Evolutionary conservation across 2,797 vertebrate genomes (phyloP).

Genomic region (Tenualosa ilisha): DNA sequence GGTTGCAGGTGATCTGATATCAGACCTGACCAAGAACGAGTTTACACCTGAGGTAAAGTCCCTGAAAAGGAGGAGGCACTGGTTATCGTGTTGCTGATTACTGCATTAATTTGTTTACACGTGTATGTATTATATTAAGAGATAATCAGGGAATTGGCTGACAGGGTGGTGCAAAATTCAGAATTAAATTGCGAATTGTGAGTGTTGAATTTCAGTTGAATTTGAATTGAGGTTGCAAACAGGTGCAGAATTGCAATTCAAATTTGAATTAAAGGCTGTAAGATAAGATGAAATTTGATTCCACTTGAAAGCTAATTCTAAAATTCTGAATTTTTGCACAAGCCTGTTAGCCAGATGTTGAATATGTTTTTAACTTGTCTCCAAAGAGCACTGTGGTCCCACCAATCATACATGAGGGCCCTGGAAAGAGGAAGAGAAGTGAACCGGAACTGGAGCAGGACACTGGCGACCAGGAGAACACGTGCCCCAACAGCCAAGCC

Average conservation of each 20-base stretch:
- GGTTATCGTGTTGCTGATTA: background rate
- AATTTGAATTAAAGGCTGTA: too few relatives aligned
- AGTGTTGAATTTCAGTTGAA: too few relatives aligned
- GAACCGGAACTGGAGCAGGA: constrained; percentile 35
- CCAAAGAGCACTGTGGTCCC: constrained; percentile 29
- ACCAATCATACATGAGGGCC: constrained; percentile 47
- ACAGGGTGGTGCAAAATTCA: too few relatives aligned
- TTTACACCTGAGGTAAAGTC: constrained; percentile 65
- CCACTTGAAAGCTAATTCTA: too few relatives aligned
- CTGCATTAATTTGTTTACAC: background rate
- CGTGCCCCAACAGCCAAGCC: constrained; percentile 60
- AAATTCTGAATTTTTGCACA: too few relatives aligned
- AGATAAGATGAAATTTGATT: too few relatives aligned
- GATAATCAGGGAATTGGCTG: background rate
- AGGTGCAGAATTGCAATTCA: too few relatives aligned
- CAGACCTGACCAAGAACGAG: constrained; percentile 60
- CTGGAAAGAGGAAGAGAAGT: constrained; percentile 69
- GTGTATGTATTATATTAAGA: background rate
- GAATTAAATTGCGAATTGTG: too few relatives aligned
- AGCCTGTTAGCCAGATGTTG: background rate
- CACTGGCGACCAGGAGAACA: constrained; percentile 65
- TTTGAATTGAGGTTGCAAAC: too few relatives aligned
- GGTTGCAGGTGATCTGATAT: background rate
- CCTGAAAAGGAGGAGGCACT: background rate
- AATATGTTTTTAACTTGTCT: background rate